A percentile compares a stretch with the other conserved stretches of the same genome.
These are phyloP conservation scores for Drosophila melanogaster DNA, from an alignment of 1,140 invertebrate species.

Conservation along the genomic window DNA sequence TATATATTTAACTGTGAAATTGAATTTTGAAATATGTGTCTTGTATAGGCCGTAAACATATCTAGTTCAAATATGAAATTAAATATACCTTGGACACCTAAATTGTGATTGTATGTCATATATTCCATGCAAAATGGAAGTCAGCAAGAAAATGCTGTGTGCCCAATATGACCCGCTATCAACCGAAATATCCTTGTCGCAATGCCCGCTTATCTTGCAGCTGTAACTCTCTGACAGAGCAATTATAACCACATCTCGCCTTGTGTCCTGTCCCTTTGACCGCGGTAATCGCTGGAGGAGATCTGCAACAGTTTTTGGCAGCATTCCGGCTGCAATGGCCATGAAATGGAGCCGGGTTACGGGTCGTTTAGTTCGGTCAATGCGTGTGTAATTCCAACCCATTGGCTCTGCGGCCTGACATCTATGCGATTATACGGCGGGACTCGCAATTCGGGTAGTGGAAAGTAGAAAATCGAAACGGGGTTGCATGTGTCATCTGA, in stretches of 20 bases:
- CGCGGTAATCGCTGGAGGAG: slow-evolving; percentile 28
- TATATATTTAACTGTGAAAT: no score
- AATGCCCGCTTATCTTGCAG: slow-evolving; percentile 31
- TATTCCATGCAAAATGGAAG: neutral
- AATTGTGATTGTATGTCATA: neutral
- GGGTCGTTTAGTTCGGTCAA: slow-evolving; percentile 63
- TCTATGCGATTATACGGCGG: slow-evolving; percentile 42
- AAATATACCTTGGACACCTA: neutral
- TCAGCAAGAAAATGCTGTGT: neutral
- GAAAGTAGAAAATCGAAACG: neutral
- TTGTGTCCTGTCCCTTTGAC: slow-evolving; percentile 17
- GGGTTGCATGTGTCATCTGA: slow-evolving; percentile 52
- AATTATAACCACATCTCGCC: slow-evolving; percentile 46
- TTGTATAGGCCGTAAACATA: no score
- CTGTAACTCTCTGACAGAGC: slow-evolving; percentile 49
- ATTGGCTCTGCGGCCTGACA: slow-evolving; percentile 54
- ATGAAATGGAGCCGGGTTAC: slow-evolving; percentile 41
- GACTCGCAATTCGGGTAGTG: slow-evolving; percentile 11
- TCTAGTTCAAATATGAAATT: neutral
- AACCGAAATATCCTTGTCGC: slow-evolving; percentile 14
- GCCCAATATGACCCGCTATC: slow-evolving; percentile 21
- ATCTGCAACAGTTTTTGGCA: slow-evolving; percentile 54
- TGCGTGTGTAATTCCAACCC: slow-evolving; percentile 70
- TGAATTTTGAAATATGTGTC: no score
- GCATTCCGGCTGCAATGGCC: slow-evolving; percentile 31